Evolutionary conservation across 30 jellyfish, hydroid and myxozoan species (phyloP).

Genomic region (Aurelia sp.): DNA sequence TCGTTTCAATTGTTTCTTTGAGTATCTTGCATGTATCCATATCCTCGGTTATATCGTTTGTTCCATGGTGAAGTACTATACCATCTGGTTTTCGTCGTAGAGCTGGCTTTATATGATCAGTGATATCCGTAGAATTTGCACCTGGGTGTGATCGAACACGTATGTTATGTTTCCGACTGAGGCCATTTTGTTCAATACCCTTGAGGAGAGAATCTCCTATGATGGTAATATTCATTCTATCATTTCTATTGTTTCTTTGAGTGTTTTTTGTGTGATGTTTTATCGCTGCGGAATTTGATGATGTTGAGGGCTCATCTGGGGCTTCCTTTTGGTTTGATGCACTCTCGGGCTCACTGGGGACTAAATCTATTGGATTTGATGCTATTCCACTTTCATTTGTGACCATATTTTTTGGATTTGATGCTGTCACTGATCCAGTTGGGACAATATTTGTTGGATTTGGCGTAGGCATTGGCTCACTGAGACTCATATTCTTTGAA

Average conservation of each 20-base stretch:
- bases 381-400: no score
- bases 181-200: slow-evolving; percentile 31
- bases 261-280: background rate
- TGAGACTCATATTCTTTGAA: no score
- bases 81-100: slow-evolving; percentile 39
- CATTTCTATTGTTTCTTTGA: background rate
- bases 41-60: slow-evolving; percentile 21
- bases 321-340: background rate
- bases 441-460: no score
- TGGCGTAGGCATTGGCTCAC: no score
- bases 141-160: slow-evolving; percentile 46
- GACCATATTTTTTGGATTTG: no score
- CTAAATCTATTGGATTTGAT: no score
- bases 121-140: slow-evolving; percentile 10
- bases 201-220: slow-evolving; percentile 28
- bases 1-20: slow-evolving; percentile 3
- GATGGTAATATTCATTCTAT: slow-evolving; percentile 38
- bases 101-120: slow-evolving; percentile 21
- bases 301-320: background rate
- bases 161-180: slow-evolving; percentile 24
- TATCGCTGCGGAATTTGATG: slow-evolving; percentile 1
- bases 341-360: background rate
- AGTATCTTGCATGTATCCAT: slow-evolving; percentile 19
- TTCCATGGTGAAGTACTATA: slow-evolving; percentile 14
- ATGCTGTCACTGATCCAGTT: no score